A percentile compares a stretch with the other conserved stretches of the same genome.
Conservation (phyloP, 2,113 vertebrate genomes). For the Serilophus lunatus region DNA sequence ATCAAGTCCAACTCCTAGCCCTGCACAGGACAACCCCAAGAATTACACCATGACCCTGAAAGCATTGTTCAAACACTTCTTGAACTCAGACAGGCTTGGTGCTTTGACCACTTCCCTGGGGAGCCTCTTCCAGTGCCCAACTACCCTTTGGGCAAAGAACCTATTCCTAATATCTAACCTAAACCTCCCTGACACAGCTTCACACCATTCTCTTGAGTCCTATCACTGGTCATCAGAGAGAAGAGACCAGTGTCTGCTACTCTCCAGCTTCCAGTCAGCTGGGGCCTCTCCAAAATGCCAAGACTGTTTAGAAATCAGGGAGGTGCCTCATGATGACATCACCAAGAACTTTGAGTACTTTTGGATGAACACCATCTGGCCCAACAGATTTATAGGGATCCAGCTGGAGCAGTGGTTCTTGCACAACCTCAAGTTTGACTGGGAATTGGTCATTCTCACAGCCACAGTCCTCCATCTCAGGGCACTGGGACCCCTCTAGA, state of each 20-base stretch:
- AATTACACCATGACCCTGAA: background rate
- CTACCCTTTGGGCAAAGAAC: accelerated
- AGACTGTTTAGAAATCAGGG: background rate
- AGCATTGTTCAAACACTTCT: background rate
- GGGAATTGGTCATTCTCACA: background rate
- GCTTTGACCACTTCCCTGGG: background rate
- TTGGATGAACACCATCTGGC: background rate
- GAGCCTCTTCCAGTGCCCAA: background rate
- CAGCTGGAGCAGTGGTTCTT: background rate
- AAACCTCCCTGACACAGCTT: background rate
- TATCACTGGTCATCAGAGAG: background rate
- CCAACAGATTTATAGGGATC: background rate
- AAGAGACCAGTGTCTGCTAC: background rate
- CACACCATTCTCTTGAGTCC: background rate
- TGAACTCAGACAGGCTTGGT: background rate
- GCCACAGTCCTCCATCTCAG: background rate
- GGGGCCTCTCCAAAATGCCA: background rate
- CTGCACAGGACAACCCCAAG: background rate
- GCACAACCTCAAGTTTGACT: background rate
- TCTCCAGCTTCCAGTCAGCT: background rate
- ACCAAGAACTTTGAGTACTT: background rate
- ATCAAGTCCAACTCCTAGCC: background rate
- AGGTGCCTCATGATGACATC: background rate
- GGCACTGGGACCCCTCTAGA: background rate
- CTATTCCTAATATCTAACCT: background rate